Conservation (phyloP, 2,888 invertebrate genomes). For the Spatulosminthurus flaviceps region DNA sequence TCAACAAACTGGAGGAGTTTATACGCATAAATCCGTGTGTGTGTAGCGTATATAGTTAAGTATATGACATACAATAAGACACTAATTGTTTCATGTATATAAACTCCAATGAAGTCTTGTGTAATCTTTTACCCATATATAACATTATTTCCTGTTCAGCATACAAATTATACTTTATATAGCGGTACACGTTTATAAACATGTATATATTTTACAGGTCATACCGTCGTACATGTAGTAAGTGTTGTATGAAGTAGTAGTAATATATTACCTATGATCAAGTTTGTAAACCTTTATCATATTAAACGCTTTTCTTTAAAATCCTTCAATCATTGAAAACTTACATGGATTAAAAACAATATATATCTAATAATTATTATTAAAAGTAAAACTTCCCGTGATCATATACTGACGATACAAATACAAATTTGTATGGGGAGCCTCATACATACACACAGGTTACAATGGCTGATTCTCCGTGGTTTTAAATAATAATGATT, state of each 20-base stretch:
- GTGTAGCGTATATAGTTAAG: not conserved
- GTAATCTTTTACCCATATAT: not conserved
- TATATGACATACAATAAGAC: not conserved
- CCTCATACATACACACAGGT: not conserved
- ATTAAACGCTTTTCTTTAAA: not conserved
- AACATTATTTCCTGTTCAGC: not conserved
- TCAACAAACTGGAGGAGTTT: not conserved
- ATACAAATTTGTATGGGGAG: not conserved
- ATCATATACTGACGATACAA: slow-evolving; percentile 1
- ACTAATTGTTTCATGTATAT: slow-evolving; percentile 3
- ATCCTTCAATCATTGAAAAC: slow-evolving; percentile 1
- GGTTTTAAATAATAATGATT: not conserved
- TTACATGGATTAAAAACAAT: slow-evolving; percentile 18
- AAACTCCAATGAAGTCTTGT: slow-evolving; percentile 1
- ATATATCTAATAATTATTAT: slow-evolving; percentile 1
- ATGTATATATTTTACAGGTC: slow-evolving; percentile 5
- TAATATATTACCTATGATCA: not conserved
- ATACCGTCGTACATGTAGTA: too few relatives aligned
- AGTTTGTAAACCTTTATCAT: not conserved
- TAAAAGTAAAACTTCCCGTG: not conserved
- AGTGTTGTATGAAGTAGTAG: too few relatives aligned
- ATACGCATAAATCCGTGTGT: not conserved
- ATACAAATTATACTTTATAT: not conserved
- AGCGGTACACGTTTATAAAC: slow-evolving; percentile 8
- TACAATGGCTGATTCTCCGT: not conserved